Conservation (phyloP, 2,113 vertebrate genomes). For the Oncorhynchus masou region DNA sequence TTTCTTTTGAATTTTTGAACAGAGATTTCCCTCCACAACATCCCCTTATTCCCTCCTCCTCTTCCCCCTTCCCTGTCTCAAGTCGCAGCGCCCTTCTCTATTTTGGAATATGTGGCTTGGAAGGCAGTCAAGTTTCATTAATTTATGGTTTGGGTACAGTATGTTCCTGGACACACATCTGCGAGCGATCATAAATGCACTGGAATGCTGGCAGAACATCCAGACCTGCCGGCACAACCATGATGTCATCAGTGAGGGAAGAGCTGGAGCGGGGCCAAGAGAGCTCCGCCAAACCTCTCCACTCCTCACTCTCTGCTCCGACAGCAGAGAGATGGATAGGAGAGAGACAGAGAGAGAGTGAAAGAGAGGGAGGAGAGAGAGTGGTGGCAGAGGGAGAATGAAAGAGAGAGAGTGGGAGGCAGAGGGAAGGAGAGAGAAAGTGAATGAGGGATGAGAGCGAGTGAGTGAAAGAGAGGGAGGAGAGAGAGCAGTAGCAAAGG, state of each 20-base stretch:
- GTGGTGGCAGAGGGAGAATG: too few species aligned
- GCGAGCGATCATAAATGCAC: conserved; percentile 98
- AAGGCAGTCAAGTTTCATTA: conserved; percentile 96
- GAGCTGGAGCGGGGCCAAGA: conserved; percentile 80
- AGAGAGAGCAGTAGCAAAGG: too few species aligned
- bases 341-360: conserved; percentile 34
- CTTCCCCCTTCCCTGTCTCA: neutral
- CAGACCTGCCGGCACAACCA: conserved; percentile 96
- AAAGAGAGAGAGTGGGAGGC: too few species aligned
- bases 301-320: neutral
- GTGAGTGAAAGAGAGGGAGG: too few species aligned
- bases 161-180: conserved; percentile 99
- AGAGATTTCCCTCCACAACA: conserved; percentile 43
- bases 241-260: conserved; percentile 94
- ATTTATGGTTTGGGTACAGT: conserved; percentile 99
- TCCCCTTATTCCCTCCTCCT: neutral
- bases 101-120: conserved; percentile 88
- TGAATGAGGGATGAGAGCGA: too few species aligned
- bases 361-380: too few species aligned
- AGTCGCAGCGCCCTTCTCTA: conserved; percentile 39
- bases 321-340: conserved; percentile 47
- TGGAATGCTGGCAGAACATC: conserved; percentile 99
- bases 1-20: conserved; percentile 62
- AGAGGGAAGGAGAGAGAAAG: too few species aligned
- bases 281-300: conserved; percentile 7